A percentile compares a stretch with the other conserved stretches of the same genome.
Conservation (phyloP, 2,888 invertebrate species). For the Lasioglossum malachurum region DNA sequence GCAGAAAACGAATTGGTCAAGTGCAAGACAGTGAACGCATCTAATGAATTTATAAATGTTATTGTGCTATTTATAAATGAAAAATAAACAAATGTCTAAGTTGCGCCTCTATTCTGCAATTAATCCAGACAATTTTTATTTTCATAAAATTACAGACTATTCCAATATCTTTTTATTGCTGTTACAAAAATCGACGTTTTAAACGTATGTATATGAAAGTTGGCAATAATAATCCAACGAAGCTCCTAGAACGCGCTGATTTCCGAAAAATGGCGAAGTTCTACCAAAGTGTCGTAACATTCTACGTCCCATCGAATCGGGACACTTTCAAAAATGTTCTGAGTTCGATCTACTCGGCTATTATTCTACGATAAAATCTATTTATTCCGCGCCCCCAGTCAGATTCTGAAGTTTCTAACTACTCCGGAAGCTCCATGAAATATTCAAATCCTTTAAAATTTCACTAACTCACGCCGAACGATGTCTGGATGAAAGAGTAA, state of each 20-base stretch:
- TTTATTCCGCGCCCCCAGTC: not conserved
- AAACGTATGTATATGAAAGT: not conserved
- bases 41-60: too few species aligned
- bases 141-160: not conserved
- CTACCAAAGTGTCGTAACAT: not conserved
- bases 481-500: not conserved
- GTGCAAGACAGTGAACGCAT: too few species aligned
- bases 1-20: too few species aligned
- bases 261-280: not conserved
- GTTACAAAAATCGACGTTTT: not conserved
- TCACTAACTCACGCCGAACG: not conserved
- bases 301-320: not conserved
- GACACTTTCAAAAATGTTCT: not conserved
- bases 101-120: too few species aligned
- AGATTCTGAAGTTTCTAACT: not conserved
- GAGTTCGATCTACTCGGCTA: not conserved
- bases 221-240: not conserved
- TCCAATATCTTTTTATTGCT: not conserved
- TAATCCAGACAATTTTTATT: too few species aligned
- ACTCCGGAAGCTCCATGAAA: not conserved
- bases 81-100: too few species aligned
- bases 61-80: too few species aligned
- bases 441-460: not conserved
- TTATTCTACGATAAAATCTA: not conserved
- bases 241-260: not conserved